A percentile compares a stretch with the other conserved stretches of the same genome.
Evolutionary conservation across 2,888 invertebrate species (phyloP).

Genomic region (Alitta virens): DNA sequence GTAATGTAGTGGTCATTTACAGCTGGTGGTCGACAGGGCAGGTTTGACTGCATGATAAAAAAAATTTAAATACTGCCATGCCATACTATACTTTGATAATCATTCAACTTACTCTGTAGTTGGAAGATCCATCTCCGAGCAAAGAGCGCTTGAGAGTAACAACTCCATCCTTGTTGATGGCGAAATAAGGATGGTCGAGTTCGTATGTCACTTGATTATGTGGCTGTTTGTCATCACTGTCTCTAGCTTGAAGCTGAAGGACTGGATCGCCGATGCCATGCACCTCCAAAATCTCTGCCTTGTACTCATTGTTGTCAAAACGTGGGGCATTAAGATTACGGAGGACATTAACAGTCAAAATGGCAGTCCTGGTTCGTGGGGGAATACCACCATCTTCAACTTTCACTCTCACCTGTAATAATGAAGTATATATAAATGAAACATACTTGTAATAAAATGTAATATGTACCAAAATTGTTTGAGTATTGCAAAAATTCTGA

Average conservation of each 20-base stretch:
- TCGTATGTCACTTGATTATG: slow-evolving; percentile 27
- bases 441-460: neutral
- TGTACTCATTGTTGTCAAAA: slow-evolving; percentile 30
- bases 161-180: slow-evolving; percentile 28
- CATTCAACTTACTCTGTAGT: slow-evolving; percentile 22
- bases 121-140: slow-evolving; percentile 17
- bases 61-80: no score
- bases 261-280: slow-evolving; percentile 35
- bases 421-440: slow-evolving; percentile 33
- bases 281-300: slow-evolving; percentile 38
- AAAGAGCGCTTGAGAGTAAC: slow-evolving; percentile 26
- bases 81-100: no score
- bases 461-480: no score
- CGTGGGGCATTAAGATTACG: slow-evolving; percentile 39
- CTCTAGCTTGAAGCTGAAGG: slow-evolving; percentile 34
- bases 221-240: slow-evolving; percentile 34
- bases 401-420: slow-evolving; percentile 22
- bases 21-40: no score
- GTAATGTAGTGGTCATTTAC: no score
- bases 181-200: slow-evolving; percentile 36
- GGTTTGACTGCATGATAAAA: no score
- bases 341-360: slow-evolving; percentile 36
- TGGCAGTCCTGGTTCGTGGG: slow-evolving; percentile 33
- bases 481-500: no score
- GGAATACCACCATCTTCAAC: slow-evolving; percentile 45